Base-by-base conservation (phyloP, 2,888 invertebrate genomes). In the Rhogogaster chlorosoma region DNA sequence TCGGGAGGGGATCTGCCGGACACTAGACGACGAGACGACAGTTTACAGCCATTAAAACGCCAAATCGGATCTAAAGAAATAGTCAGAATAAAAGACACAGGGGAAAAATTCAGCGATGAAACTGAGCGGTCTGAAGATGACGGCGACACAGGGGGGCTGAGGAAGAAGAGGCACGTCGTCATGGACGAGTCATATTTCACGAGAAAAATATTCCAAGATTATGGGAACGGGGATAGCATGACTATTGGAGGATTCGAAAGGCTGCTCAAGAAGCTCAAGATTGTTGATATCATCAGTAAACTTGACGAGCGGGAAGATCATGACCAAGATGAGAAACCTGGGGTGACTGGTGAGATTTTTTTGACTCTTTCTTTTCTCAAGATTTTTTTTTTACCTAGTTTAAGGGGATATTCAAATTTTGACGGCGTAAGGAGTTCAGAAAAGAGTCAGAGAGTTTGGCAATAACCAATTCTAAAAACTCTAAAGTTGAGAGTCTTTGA, bases 191-290 rank as follows among this genome's bases (percentile, higher is more conserved):
- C 94, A 64, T 94, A 95, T 82, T 97, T 96, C 90, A 94, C 97
- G 80, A 95, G 95, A 86, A 95, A 96, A 91, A 95, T 97, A 84
- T 97, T 97, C 92, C 93, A 94, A 67, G 94, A 95, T 89, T 97
- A 96, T 90, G 96, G 97, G 0, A 95, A 96, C 90, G 95, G 95
- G 0, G 94, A 94, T 7, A 95, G 94, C 61, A 95, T 96, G 93
- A 96, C 96, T 12, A 95, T 97, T 94, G 95, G 95, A 5, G 96
- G 96, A n/a, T 97, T 97, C 89, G 96, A 96, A 87, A 95, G 93
- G 83, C 95, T 97, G 94, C 93, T 97, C 12, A 93, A 94, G 82
- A 95, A 94, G 70, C 90, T 97, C 87, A 95, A 95, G 26, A 93
- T 96, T 4, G 92, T 94, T 84, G 94, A 94, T 86, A 91, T 96